Evolutionary conservation across 2,888 invertebrate genomes (phyloP), one percentile per base, ranked within the genome.

Genomic region (Eilema griseolum): DNA sequence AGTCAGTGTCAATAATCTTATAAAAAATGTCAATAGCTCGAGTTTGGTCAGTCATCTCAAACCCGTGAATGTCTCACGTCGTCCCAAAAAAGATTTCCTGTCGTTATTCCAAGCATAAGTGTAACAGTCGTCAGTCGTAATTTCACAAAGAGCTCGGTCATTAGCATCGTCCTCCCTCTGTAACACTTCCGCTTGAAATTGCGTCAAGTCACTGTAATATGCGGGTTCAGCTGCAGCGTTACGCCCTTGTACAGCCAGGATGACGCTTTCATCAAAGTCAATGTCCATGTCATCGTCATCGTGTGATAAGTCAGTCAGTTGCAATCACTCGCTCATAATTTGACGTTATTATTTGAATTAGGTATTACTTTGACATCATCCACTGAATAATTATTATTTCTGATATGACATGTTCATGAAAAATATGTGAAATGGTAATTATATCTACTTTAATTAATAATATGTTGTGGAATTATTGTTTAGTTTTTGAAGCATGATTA

Each of bases 21-120:
- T 61, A 16, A 8, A 31, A 61, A 11, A 61, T 10, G 61, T 61
- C 61, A 31, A 31, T n/a, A 20, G 31, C 20, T 61, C 61, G 28
- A n/a, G 61, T 37, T 37, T 37, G 37, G 37, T 37, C 37, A 37
- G 37, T 37, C 37, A 37, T 12, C 37, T 37, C 37, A 31, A 16
- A 61, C 61, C 28, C 20, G 61, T 61, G 14, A 33, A 31, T 31
- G 61, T 61, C 31, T 60, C 60, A 28, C 60, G 26, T 60, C 11
- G 60, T 28, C 60, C 60, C 8, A 20, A 14, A 60, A 60, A 60
- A 20, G 61, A 31, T 4, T 7, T 11, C n/a, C n/a, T 16, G 60
- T 60, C 28, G 12, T 57, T 23, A 12, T 37, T 37, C 37, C 37
- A 37, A 37, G 37, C 37, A 12, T 12, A 37, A 37, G 37, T 37